Evolutionary conservation across 1,140 invertebrate species (phyloP), one percentile per base, ranked within the genome.

Genomic region (Drosophila bipectinata): DNA sequence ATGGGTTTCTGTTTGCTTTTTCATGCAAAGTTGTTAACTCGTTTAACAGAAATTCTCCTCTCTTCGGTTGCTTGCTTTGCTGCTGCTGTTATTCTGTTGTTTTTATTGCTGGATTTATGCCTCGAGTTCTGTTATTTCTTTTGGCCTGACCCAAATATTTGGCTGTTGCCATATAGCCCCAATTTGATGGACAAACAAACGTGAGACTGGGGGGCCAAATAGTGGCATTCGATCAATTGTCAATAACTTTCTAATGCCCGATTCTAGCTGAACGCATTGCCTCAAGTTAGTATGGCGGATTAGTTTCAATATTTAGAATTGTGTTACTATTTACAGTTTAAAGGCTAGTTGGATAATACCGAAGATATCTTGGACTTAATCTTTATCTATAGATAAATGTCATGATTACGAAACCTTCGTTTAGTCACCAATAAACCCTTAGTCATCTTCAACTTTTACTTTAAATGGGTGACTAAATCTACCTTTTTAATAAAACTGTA

Each of bases 1-100:
- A 53, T 81, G 73, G 79, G 72, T 81, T 72, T 82, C 69, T 85
- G 81, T 85, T 87, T 87, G 82, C 69, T 72, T 75, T 83, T 79
- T 78, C 83, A 87, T 87, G 83, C 83, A 88, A 88, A 88, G 83
- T 79, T 83, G 83, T 79, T 89, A 88, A 79, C 83, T 88, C 79
- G 83, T 73, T 88, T 79, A 79, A 73, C 79, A 71, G 61, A 79
- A 62, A 77, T 63, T 61, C 73, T 47, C 66, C 21, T 12, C 55
- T 41, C 37, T 47, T 28, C 53, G 55, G 57, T 56, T 62, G 37
- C 66, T 55, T 6, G 44, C 48, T 24, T 32, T 24, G 24, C 10
- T 18, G 26, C 12, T 30, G 28, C 41, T 44, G 41, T 9, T 44
- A 44, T 44, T 14, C 41, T 18, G 41, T 34, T 45, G 39, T 30